Conservation (phyloP, 2,888 invertebrate species). For the Papilio gigon region DNA sequence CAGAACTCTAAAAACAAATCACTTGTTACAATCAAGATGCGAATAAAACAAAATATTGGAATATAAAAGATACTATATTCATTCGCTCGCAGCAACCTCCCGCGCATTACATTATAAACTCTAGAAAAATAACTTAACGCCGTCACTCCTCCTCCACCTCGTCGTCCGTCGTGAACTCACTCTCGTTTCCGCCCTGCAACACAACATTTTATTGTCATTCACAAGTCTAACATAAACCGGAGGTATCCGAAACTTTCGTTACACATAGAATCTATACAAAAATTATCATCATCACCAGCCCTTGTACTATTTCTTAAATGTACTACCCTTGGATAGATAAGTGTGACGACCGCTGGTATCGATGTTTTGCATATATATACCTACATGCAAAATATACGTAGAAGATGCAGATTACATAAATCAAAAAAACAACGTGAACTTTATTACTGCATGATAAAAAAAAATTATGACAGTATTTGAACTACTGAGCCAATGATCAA, state of each 20-base stretch:
- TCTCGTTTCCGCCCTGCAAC: constrained; percentile 81
- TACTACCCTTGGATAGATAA: no score
- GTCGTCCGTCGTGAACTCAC: constrained; percentile 86
- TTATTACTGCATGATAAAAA: constrained; percentile 17
- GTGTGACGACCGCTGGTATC: no score
- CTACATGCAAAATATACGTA: not conserved
- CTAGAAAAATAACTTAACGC: constrained; percentile 80
- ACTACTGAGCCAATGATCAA: not conserved
- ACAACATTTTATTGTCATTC: constrained; percentile 16
- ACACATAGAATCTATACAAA: no score
- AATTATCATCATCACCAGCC: no score
- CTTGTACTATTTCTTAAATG: no score
- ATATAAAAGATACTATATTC: constrained; percentile 79
- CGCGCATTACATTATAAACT: constrained; percentile 74
- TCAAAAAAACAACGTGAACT: not conserved
- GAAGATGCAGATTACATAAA: not conserved
- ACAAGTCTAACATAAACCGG: no score
- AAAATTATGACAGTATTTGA: not conserved
- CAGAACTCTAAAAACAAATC: not conserved
- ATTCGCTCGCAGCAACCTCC: constrained; percentile 67
- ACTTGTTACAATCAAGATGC: constrained; percentile 14
- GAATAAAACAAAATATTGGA: constrained; percentile 55
- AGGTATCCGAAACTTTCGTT: no score
- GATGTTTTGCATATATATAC: not conserved
- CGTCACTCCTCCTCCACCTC: constrained; percentile 83